Percentiles rank a stretch among this genome's conserved stretches.
phyloP scores from a whole-genome alignment of 2,888 invertebrate genomes.

The Eilema depressum region DNA sequence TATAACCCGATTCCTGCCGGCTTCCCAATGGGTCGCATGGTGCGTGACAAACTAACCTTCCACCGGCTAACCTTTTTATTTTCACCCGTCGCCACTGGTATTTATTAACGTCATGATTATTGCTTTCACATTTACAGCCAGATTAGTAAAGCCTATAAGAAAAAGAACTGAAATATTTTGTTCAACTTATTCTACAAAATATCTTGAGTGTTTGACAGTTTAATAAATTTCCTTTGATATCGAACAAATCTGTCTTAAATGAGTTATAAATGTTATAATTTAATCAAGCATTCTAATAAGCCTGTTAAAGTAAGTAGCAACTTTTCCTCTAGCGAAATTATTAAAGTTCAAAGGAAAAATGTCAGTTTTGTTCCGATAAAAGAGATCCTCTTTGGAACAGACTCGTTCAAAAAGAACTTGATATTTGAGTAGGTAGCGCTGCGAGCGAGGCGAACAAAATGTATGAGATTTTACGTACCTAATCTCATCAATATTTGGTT shows the following conservation, averaged over 20 bases:
- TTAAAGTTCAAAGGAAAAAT: constrained; percentile 14
- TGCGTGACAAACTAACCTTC: too few relatives aligned
- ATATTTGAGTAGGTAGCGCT: background rate
- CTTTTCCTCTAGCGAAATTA: background rate
- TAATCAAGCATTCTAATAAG: constrained; percentile 7
- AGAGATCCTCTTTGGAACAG: background rate
- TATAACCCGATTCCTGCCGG: too few relatives aligned
- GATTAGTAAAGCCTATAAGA: too few relatives aligned
- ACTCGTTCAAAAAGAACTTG: constrained; percentile 1
- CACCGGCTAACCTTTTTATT: too few relatives aligned
- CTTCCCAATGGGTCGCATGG: too few relatives aligned
- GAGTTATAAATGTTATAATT: constrained; percentile 7
- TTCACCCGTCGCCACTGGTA: too few relatives aligned
- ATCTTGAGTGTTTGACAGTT: background rate
- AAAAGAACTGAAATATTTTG: too few relatives aligned
- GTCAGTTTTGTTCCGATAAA: constrained; percentile 8
- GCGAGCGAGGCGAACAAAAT: background rate
- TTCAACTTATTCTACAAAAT: too few relatives aligned
- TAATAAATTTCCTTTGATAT: too few relatives aligned
- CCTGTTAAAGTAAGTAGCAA: background rate
- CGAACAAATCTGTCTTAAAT: background rate
- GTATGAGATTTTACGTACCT: constrained; percentile 1
- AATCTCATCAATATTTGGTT: background rate
- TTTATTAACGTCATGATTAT: too few relatives aligned
- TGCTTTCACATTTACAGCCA: too few relatives aligned